Percentiles rank a stretch among this genome's conserved stretches.
Evolutionary conservation across 2,113 vertebrate species (phyloP).

Genomic region (Caloenas nicobarica): DNA sequence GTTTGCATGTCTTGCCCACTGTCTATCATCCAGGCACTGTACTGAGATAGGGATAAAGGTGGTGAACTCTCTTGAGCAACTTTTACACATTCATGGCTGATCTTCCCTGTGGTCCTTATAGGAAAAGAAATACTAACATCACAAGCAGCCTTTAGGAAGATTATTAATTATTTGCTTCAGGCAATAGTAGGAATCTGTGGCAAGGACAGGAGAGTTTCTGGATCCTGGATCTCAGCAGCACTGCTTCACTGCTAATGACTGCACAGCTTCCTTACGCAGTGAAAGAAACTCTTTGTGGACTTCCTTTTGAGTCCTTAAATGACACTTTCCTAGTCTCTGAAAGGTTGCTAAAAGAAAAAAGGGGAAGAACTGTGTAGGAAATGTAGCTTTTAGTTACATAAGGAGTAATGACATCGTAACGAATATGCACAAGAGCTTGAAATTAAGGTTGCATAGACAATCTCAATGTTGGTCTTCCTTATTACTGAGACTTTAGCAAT

Average conservation of each 20-base stretch:
- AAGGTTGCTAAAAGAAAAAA: not conserved
- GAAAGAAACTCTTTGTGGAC: not conserved
- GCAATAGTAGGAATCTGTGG: not conserved
- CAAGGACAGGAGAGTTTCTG: not conserved
- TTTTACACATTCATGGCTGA: not conserved
- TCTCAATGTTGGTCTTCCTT: not conserved
- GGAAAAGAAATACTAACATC: not conserved
- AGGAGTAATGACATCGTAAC: not conserved
- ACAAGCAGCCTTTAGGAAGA: not conserved
- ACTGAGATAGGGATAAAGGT: not conserved
- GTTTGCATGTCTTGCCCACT: not conserved
- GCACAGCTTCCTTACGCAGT: not conserved
- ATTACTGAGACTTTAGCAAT: not conserved
- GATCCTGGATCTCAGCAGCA: not conserved
- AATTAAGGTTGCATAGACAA: not conserved
- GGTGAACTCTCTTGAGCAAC: accelerated
- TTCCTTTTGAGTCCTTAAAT: not conserved
- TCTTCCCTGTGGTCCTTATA: not conserved
- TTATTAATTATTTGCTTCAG: not conserved
- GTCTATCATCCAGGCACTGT: not conserved
- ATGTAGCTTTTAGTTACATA: not conserved
- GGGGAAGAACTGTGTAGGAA: not conserved
- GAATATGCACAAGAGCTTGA: not conserved
- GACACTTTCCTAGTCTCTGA: not conserved
- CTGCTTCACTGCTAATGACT: not conserved